Percentiles rank a stretch among this genome's conserved stretches.
phyloP scores from a whole-genome alignment of 2,888 invertebrate genomes.

The Enoplolaimus lenunculus region DNA sequence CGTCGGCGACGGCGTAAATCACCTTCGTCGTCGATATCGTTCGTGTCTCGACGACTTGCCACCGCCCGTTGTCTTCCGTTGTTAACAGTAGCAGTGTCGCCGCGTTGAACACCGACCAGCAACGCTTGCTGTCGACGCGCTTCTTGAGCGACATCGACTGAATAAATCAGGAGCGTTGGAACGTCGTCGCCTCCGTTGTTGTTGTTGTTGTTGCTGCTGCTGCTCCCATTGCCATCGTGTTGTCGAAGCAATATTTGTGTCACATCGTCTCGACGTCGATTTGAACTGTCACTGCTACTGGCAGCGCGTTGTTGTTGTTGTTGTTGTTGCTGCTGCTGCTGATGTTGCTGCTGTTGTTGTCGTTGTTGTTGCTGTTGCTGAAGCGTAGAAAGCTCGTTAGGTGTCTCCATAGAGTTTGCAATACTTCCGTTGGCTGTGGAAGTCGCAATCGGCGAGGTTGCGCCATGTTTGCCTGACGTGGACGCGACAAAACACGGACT shows the following conservation, averaged over 20 bases:
- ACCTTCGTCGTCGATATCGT: not conserved
- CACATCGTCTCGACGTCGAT: not conserved
- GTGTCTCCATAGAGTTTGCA: not conserved
- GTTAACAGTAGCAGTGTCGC: no score
- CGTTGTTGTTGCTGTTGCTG: not conserved
- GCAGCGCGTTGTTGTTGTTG: not conserved
- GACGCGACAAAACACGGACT: no score
- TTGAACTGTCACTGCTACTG: not conserved
- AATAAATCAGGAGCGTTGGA: conserved; percentile 5
- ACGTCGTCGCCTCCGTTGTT: not conserved
- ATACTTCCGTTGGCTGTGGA: not conserved
- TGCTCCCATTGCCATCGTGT: not conserved
- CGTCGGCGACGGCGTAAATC: not conserved
- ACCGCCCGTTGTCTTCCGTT: not conserved
- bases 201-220: not conserved
- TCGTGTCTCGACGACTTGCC: not conserved
- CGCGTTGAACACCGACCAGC: conserved; percentile 68
- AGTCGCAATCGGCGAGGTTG: not conserved
- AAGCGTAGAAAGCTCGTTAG: no score
- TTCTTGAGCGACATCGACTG: not conserved
- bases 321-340: not conserved
- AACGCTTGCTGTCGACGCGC: not conserved
- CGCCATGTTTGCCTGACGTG: not conserved
- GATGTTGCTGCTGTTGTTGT: not conserved
- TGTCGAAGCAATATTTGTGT: not conserved